phyloP scores from a whole-genome alignment of 2,797 vertebrate genomes.

The Florisuga fusca region DNA sequence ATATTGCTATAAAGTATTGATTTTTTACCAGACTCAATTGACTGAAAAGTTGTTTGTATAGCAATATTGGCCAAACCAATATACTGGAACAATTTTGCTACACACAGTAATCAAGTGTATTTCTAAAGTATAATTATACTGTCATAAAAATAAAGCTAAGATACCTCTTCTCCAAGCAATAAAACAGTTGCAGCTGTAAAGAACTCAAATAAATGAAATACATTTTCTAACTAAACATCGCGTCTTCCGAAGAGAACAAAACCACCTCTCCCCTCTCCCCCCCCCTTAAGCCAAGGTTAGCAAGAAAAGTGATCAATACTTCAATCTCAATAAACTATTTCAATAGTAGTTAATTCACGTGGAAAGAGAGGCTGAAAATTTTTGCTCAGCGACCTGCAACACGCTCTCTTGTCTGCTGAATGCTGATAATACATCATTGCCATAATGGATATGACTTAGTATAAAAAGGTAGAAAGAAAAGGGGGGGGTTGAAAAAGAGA shows the following conservation, averaged over 20 bases:
- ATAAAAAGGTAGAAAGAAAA: conserved; percentile 59
- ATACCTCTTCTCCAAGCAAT: conserved; percentile 87
- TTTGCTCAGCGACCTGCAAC: conserved; percentile 82
- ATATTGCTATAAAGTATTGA: conserved; percentile 91
- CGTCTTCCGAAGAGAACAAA: conserved; percentile 73
- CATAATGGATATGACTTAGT: conserved; percentile 81
- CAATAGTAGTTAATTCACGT: conserved; percentile 85
- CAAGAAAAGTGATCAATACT: conserved; percentile 89
- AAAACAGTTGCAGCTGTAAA: conserved; percentile 84
- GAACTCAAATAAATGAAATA: conserved; percentile 76
- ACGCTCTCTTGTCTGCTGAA: conserved; percentile 81
- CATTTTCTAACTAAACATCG: conserved; percentile 83
- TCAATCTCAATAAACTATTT: conserved; percentile 92
- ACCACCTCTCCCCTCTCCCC: conserved; percentile 66
- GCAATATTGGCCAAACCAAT: conserved; percentile 94
- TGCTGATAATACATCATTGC: conserved; percentile 82
- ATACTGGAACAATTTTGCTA: conserved; percentile 87
- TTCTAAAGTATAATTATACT: conserved; percentile 97
- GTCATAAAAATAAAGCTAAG: conserved; percentile 95
- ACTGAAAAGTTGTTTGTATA: conserved; percentile 99
- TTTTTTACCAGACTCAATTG: conserved; percentile 95
- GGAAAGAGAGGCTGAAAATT: conserved; percentile 82
- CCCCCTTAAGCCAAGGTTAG: conserved; percentile 85
- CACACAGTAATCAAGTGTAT: conserved; percentile 90
- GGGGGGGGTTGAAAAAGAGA: neutral